Base-by-base conservation (phyloP, 2,113 vertebrate species). In the Nannobrachium achirus region DNA sequence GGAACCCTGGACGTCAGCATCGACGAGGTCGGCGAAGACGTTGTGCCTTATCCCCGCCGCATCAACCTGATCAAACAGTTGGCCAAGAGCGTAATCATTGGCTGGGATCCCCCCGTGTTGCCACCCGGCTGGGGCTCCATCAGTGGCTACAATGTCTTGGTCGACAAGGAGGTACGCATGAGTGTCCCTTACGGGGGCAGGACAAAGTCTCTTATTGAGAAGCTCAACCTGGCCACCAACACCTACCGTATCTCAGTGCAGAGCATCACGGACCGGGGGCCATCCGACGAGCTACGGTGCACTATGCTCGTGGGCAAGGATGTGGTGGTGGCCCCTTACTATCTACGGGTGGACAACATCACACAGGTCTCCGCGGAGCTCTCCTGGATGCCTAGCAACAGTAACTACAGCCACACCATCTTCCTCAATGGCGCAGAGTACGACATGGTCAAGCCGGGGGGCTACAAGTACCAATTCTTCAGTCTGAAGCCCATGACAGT, bases 21-120 rank as follows among this genome's bases (percentile, higher is more conserved):
- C 1, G 96, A 98, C 0, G 96, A 97, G 81, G 87, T 96, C 2
- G 97, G 96, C 89, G 98, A 98, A 95, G 95, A 99, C 91, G 91
- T 94, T 53, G 97, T 99, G 96, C 98, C 98, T 97, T 99, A 99
- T 88, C 97, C 98, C 63, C 89, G 97, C 67, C 96, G 89, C 91
- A 98, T 99, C 89, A 96, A 94, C 91, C 94, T 99, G 78, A 99
- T 99, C 61, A 99, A 99, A 83, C 98, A 99, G 80, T 93, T 99
- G 42, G 97, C 97, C 93, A 98, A 96, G 93, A 98, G 97, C 79
- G 95, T 98, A 50, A 99, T 99, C 78, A 94, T 99, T 88, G 95
- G 95, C 91, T 99, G 98, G 98, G 98, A 99, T 76, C 92, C 97
- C 1, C 96, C 97, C 0, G 90, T 95, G 6, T 92, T 98, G 85